A percentile compares a stretch with the other conserved stretches of the same genome.
phyloP scores from a whole-genome alignment of 2,888 invertebrate genomes.

The Yponomeuta evonymella region DNA sequence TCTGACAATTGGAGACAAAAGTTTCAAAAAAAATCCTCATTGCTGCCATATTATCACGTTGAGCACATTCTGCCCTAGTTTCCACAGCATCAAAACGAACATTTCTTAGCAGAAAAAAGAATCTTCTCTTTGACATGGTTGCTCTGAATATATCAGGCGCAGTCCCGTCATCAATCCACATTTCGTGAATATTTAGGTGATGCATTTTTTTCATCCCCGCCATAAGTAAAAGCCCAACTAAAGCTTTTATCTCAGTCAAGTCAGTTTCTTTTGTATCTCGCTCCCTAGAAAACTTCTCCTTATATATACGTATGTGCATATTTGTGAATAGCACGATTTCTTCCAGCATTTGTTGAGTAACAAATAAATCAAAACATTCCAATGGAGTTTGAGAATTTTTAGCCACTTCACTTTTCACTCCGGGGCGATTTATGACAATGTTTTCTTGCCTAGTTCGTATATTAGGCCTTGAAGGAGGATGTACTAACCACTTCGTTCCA shows the following conservation, averaged over 20 bases:
- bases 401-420: constrained; percentile 8
- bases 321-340: constrained; percentile 13
- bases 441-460: constrained; percentile 20
- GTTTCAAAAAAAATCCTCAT: constrained; percentile 19
- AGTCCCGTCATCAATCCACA: constrained; percentile 19
- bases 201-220: constrained; percentile 21
- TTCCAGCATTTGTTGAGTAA: constrained; percentile 15
- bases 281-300: constrained; percentile 16
- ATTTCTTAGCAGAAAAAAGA: constrained; percentile 19
- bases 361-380: constrained; percentile 22
- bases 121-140: constrained; percentile 11
- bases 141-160: constrained; percentile 17
- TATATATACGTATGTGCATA: constrained; percentile 5
- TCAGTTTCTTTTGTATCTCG: constrained; percentile 19
- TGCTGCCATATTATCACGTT: constrained; percentile 20
- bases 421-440: constrained; percentile 19
- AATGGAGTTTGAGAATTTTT: constrained; percentile 21
- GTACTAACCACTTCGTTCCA: constrained; percentile 19
- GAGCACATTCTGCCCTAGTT: constrained; percentile 18
- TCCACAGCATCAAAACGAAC: constrained; percentile 21
- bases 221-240: constrained; percentile 19
- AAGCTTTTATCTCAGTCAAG: constrained; percentile 19
- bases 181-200: constrained; percentile 20
- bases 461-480: constrained; percentile 17
- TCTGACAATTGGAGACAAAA: constrained; percentile 17